These are phyloP conservation scores for Mareca strepera DNA, from an alignment of 2,797 vertebrate genomes.

Conservation along the genomic window DNA sequence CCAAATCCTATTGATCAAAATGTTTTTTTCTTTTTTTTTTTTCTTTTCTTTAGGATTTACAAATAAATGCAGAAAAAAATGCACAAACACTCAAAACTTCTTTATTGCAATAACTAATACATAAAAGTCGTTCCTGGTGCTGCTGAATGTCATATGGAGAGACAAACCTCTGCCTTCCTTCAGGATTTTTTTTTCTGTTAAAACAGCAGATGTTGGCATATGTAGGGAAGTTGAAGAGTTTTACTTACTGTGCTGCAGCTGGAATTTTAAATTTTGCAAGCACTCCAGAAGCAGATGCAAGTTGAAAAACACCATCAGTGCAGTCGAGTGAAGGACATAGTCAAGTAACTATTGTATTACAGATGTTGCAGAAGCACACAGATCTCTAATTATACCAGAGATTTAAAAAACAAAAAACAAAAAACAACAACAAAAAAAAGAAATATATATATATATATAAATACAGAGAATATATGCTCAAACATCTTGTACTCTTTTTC, in stretches of 20 bases:
- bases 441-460: neutral
- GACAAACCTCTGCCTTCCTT: neutral
- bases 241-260: neutral
- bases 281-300: neutral
- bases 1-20: neutral
- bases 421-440: too few species aligned
- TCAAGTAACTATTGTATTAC: neutral
- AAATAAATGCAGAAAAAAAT: neutral
- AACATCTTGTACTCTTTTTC: neutral
- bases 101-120: neutral
- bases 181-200: neutral
- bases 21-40: neutral
- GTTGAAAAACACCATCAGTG: fast-evolving
- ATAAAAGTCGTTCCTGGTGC: neutral
- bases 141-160: neutral
- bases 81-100: neutral
- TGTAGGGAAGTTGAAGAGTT: neutral
- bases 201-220: neutral
- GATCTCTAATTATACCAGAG: neutral
- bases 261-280: neutral
- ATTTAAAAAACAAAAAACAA: neutral
- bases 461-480: neutral
- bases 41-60: neutral
- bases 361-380: neutral
- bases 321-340: neutral